Base-by-base conservation (phyloP, 2,797 vertebrate species). In the Myripristis murdjan region DNA sequence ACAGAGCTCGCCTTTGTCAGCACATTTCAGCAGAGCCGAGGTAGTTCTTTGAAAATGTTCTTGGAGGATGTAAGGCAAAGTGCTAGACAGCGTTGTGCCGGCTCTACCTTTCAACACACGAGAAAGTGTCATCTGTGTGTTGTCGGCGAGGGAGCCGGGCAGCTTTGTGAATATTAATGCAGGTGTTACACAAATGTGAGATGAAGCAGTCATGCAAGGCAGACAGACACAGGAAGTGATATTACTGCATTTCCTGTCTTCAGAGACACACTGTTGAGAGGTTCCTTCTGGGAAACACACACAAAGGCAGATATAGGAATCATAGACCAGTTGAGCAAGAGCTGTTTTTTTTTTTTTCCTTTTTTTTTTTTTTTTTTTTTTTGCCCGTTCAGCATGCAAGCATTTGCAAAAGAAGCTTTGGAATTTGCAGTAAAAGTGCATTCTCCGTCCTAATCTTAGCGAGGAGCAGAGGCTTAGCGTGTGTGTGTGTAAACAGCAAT, bases 201-300 rank as follows among this genome's bases (percentile, higher is more conserved):
- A 43, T 16, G 39, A 75, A 64, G 79, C 78, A 72, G 88, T 91
- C 88, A 88, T 66, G 14, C 83, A 86, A 37, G 73, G 58, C 89
- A 91, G 87, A 88, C 91, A 91, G 92, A 91, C 87, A 70, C 88
- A 89, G 91, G 90, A 91, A 91, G 85, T 76, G 79, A 84, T 87
- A 88, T 87, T 84, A 84, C 84, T 67, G 64, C 85, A 90, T 91
- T 91, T 91, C 90, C 90, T 85, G 41, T 89, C 77, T 81, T 70
- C 67, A 64, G 77, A 91, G 85, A 90, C 82, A 14, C 73, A 74
- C 75, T 73, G 80, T 26, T 63, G 53, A 73, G 79, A 73, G 55
- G 60, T 80, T 58, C 77, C 51, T 46, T 73, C 49, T 65, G 67
- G 86, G 81, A 79, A 5, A 8, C 35, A n/a, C 47, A 52, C 22